Percentiles rank a stretch among this genome's conserved stretches.
Evolutionary conservation across 2,888 invertebrate genomes (phyloP).

Genomic region (Euzophera pinguis): DNA sequence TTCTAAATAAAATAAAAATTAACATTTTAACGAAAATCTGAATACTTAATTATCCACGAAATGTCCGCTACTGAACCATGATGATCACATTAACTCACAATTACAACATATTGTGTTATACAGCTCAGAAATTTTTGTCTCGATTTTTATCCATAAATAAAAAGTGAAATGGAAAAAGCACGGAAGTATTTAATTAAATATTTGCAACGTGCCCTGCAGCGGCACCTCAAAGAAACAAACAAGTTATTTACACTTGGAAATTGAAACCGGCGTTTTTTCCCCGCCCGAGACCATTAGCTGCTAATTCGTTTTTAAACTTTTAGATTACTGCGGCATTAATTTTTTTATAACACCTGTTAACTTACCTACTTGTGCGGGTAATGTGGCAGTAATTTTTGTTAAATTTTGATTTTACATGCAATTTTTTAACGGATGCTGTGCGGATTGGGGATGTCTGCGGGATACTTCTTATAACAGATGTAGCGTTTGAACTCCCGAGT

Average conservation of each 20-base stretch:
- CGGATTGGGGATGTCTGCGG: no score
- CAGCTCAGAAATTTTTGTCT: no score
- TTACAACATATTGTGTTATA: no score
- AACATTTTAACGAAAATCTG: no score
- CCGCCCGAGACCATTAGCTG: slow-evolving; percentile 4
- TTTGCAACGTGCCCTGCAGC: neutral
- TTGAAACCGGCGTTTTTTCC: neutral
- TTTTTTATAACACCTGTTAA: neutral
- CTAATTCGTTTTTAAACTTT: slow-evolving; percentile 2
- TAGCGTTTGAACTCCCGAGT: no score
- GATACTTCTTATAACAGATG: no score
- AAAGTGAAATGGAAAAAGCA: neutral
- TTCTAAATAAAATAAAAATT: no score
- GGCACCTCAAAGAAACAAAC: slow-evolving; percentile 3
- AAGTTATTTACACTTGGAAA: slow-evolving; percentile 8
- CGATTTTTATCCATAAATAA: neutral
- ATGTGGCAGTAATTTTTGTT: neutral
- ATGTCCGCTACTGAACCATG: no score
- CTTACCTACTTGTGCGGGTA: neutral
- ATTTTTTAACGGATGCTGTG: no score
- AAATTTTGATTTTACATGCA: no score
- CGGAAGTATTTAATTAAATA: slow-evolving; percentile 3
- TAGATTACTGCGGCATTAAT: neutral
- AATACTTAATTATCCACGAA: no score
- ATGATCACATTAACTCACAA: no score